Conservation (phyloP, 2,888 invertebrate genomes). For the Drosophila villosipedis region DNA sequence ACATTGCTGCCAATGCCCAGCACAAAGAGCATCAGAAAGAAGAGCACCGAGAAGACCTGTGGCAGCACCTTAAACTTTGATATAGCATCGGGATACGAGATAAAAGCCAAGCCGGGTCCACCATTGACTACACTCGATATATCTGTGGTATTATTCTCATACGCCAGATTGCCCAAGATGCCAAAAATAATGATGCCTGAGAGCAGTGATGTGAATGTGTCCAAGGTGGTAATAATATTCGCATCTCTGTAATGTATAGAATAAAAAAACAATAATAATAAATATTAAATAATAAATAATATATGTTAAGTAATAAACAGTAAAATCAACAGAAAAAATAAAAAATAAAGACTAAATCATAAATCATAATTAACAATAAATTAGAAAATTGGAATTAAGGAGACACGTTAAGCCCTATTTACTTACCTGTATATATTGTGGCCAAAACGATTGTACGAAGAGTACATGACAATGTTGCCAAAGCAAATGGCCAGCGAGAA, state of each 20-base stretch:
- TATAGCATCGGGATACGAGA: slow-evolving; percentile 89
- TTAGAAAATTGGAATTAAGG: not conserved
- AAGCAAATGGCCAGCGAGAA: slow-evolving; percentile 88
- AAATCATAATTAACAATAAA: not conserved
- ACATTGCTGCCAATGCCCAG: slow-evolving; percentile 87
- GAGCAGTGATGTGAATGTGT: slow-evolving; percentile 92
- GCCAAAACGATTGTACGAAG: slow-evolving; percentile 88
- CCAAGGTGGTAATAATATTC: slow-evolving; percentile 92
- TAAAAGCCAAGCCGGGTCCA: slow-evolving; percentile 92
- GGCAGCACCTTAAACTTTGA: slow-evolving; percentile 86
- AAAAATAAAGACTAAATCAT: not conserved
- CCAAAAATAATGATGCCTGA: slow-evolving; percentile 94
- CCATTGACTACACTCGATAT: slow-evolving; percentile 89
- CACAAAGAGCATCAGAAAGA: slow-evolving; percentile 87
- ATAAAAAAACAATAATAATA: not conserved
- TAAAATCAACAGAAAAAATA: not conserved
- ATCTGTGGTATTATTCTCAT: slow-evolving; percentile 87
- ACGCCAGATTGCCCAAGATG: slow-evolving; percentile 92
- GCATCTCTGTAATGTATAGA: slow-evolving; percentile 87
- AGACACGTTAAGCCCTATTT: not conserved
- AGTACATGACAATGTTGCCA: slow-evolving; percentile 88
- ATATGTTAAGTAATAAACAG: not conserved
- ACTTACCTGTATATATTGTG: slow-evolving; percentile 87
- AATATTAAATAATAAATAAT: not conserved
- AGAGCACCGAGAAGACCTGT: slow-evolving; percentile 87